Evolutionary conservation across 2,113 vertebrate species (phyloP).

Genomic region (Elephas maximus): DNA sequence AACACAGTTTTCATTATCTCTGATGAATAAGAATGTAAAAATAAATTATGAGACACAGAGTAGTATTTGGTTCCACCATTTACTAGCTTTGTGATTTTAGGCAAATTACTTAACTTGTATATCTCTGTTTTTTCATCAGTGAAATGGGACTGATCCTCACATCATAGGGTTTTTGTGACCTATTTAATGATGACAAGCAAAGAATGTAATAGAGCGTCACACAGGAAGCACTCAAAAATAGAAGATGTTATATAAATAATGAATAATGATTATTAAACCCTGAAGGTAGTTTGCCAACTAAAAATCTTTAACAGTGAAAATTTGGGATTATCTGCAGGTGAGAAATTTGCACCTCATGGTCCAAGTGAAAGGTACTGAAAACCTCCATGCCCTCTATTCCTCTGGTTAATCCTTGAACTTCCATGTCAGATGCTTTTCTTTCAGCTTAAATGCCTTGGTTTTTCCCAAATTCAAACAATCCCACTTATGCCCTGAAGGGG

Average conservation of each 20-base stretch:
- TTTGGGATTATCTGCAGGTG: too few species aligned
- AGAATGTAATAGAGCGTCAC: neutral
- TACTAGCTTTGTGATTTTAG: neutral
- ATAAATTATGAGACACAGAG: too few species aligned
- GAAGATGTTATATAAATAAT: neutral
- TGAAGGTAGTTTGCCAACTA: neutral
- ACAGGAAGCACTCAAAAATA: neutral
- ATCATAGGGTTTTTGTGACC: neutral
- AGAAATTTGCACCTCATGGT: neutral
- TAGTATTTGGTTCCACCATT: neutral
- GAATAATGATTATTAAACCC: neutral
- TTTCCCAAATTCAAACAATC: conserved; percentile 15
- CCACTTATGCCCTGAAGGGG: neutral
- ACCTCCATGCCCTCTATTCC: neutral
- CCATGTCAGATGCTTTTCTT: neutral
- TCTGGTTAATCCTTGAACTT: neutral
- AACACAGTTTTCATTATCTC: neutral
- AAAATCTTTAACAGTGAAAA: neutral
- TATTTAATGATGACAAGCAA: neutral
- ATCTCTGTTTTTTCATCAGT: neutral
- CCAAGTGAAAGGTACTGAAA: neutral
- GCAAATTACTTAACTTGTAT: neutral
- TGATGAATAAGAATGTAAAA: neutral
- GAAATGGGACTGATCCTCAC: neutral
- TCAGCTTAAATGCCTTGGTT: neutral